Percentiles rank a stretch among this genome's conserved stretches.
Conservation (phyloP, 2,888 invertebrate species). For the Monoplex corrugatus region DNA sequence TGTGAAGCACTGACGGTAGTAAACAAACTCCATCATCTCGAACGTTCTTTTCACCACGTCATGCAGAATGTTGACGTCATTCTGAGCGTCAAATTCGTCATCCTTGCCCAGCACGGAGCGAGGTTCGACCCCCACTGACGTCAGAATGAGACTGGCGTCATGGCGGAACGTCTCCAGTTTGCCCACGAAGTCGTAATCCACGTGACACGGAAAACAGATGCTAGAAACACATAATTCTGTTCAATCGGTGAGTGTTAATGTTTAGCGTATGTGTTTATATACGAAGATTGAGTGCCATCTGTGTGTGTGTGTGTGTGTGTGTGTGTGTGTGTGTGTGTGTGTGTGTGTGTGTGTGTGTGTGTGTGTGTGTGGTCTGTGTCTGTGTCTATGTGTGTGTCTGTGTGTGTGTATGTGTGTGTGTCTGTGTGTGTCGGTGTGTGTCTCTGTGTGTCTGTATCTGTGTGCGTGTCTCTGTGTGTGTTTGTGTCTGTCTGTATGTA, state of each 20-base stretch:
- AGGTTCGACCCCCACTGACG: constrained; percentile 31
- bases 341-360: background rate
- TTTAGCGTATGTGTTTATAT: no score
- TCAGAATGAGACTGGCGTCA: background rate
- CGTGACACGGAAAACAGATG: background rate
- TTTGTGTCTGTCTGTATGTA: no score
- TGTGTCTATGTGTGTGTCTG: background rate
- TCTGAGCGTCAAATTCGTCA: background rate
- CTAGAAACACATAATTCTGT: background rate
- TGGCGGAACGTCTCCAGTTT: constrained; percentile 25
- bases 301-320: background rate
- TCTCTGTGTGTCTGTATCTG: background rate
- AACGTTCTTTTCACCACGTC: background rate
- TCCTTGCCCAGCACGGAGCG: background rate
- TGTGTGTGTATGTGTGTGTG: background rate
- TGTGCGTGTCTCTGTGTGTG: background rate
- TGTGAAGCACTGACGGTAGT: background rate
- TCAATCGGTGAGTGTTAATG: no score
- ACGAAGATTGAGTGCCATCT: background rate
- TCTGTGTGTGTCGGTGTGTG: background rate
- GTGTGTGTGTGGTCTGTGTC: background rate
- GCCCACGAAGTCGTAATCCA: constrained; percentile 23
- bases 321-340: background rate
- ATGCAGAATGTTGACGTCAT: constrained; percentile 16
- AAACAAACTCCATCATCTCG: background rate